Evolutionary conservation across 2,797 vertebrate species (phyloP).

Genomic region (Crypturellus tataupa): DNA sequence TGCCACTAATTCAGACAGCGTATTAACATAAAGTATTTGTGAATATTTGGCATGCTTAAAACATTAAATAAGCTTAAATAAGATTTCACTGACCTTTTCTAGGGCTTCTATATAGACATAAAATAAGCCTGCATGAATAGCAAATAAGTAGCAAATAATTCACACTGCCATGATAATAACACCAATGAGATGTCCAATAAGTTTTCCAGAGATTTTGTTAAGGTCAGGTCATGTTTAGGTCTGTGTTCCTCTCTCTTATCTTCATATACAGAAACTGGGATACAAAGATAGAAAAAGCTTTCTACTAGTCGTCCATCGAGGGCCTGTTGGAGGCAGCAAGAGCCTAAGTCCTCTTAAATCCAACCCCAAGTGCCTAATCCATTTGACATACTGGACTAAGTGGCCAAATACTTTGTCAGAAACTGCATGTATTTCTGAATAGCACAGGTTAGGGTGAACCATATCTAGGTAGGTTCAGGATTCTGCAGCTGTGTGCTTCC

Average conservation of each 20-base stretch:
- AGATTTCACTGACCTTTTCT: background rate
- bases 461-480: background rate
- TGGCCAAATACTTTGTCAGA: background rate
- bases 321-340: background rate
- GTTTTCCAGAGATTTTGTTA: background rate
- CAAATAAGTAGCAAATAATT: background rate
- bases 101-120: background rate
- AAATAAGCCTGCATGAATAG: background rate
- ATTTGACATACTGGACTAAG: background rate
- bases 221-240: background rate
- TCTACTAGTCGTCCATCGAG: background rate
- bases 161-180: background rate
- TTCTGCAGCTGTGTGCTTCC: background rate
- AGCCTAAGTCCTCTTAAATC: background rate
- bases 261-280: background rate
- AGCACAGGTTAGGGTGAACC: background rate
- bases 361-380: background rate
- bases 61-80: background rate
- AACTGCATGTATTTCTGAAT: background rate
- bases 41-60: background rate
- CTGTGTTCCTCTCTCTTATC: background rate
- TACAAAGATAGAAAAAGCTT: background rate
- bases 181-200: accelerated
- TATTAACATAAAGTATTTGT: background rate
- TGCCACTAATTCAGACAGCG: background rate